Base-by-base conservation (phyloP, 2,797 vertebrate species). In the Syngnathus rostellatus region DNA sequence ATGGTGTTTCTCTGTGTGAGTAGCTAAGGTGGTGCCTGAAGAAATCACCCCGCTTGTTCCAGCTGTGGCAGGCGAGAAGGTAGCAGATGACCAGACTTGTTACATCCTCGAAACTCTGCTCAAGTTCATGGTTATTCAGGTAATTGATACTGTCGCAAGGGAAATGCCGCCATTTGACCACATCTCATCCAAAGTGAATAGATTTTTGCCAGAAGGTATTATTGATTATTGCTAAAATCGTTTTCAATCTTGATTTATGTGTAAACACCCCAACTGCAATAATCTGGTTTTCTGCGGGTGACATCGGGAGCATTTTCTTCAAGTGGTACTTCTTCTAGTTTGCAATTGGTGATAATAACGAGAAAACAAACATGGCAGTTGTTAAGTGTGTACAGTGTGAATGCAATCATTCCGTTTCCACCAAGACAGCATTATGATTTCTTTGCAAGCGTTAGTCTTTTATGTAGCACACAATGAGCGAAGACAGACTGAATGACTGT, bases 71-170 rank as follows among this genome's bases (percentile, higher is more conserved):
- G 95, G 94, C 71, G 97, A 99, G 83, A 98, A 97, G 82, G 84
- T 89, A 23, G 84, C 92, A n/a, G 97, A 99, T 53, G 97, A 99
- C 83, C 94, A 91, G 77, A 98, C 94, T 46, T 98, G 95, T 89
- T 97, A 89, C 86, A 93, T 98, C 75, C 95, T 99, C 54, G 94
- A 98, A 83, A 91, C 92, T 5, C 83, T 99, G 57, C 91, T 99
- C 68, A 98, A 95, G 81, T 95, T 95, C 62, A 98, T 98, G 94
- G 97, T 98, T 67, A 90, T 93, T 74, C 97, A 99, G 94, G 97
- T 99, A 83, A 77, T 14, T 40, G 38, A 12, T 43, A 37, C 12
- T 38, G 25, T 57, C 37, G 14, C 55, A 41, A 23, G 40, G 60
- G 19, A 62, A 43, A 43, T 40, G 12, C 19, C 37, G 25, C 5